Conservation (phyloP, 2,888 invertebrate species). For the Xestia c-nigrum region DNA sequence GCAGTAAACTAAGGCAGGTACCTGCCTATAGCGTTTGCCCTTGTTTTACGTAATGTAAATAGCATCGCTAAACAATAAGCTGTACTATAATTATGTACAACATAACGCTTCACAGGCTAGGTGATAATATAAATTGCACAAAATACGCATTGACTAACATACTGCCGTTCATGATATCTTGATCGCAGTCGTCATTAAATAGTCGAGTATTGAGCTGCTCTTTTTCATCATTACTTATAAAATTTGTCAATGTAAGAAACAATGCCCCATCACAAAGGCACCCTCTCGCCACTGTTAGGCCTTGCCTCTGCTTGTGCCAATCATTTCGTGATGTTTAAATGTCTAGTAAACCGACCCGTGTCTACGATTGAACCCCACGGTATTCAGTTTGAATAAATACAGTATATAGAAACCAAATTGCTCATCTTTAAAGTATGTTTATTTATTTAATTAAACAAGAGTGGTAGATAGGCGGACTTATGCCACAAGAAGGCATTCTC, state of each 20-base stretch:
- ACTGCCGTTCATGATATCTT: neutral
- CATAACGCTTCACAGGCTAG: neutral
- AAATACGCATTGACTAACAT: neutral
- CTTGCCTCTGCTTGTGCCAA: neutral
- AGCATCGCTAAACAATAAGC: neutral
- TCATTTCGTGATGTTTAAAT: neutral
- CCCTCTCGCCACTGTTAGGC: neutral
- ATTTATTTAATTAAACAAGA: neutral
- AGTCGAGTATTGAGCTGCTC: neutral
- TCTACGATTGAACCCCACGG: neutral
- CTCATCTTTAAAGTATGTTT: neutral
- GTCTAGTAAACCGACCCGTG: neutral
- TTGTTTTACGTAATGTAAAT: neutral
- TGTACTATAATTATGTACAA: neutral
- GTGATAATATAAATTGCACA: conserved; percentile 5
- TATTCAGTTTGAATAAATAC: neutral
- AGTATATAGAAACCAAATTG: neutral
- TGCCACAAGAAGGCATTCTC: neutral
- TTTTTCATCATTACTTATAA: neutral
- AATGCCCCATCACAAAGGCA: neutral
- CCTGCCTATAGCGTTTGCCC: neutral
- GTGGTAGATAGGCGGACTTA: neutral
- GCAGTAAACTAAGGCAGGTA: neutral
- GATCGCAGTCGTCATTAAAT: neutral
- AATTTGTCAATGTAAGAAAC: neutral